Base-by-base conservation (phyloP, 2,113 vertebrate genomes). In the Grallaria varia region DNA sequence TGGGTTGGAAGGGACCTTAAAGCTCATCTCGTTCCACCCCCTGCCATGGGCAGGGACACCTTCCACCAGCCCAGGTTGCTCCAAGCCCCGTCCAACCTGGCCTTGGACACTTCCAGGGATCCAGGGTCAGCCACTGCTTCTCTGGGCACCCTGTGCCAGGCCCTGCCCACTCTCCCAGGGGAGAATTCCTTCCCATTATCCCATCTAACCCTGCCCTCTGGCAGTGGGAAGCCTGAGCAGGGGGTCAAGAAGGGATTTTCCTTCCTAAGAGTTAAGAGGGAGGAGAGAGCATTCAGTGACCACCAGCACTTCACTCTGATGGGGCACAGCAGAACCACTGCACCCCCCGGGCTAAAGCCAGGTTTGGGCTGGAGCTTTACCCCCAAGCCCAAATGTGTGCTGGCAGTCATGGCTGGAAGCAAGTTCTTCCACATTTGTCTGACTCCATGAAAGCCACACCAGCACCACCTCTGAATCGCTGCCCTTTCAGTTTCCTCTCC, bases 401-500 rank as follows among this genome's bases (percentile, higher is more conserved):
- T 10, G 23, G 63, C 78, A 47, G 52, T 40, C 7, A 0, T 1
- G 21, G 64, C 39, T 84, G 74, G 87, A 75, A 91, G 35, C 21
- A 75, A 77, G n/a, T 19, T 87, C 18, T 67, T 13, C 25, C 31
- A 39, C 3, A 0, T 39, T 78, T 81, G 31, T 85, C 31, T 7
- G 9, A 45, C 66, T 42, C 50, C 27, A 4, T 6, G 18, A 66
- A 53, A 73, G n/a, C 31, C 49, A 30, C 10, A 1, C 31, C 1
- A 3, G 21, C 33, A 16, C 0, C 15, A 31, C 39, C 78, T 77
- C 64, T 52, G 39, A 8, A 12, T 28, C 0, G 0, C 47, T 59
- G 79, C 69, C 71, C 27, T 82, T 55, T 2, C 2, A 10, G 22
- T 14, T 67, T 68, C 56, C 52, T 12, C 2, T 23, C 47, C 84